Evolutionary conservation across 2,113 vertebrate genomes (phyloP).

Genomic region (Lichenostomus cassidix): DNA sequence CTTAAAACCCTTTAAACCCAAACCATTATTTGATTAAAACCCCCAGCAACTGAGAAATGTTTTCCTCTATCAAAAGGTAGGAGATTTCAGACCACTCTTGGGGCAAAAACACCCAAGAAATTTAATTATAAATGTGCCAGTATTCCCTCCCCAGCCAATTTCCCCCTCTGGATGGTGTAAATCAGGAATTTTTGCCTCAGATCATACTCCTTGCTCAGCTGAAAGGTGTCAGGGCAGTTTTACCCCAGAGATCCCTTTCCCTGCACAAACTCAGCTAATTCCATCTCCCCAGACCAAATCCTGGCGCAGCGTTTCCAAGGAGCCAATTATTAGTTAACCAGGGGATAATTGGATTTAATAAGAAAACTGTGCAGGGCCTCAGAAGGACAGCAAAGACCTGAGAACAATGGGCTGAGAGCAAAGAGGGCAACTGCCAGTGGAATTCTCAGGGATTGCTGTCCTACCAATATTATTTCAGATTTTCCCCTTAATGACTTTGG

Average conservation of each 20-base stretch:
- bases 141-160: rapidly evolving
- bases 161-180: background rate
- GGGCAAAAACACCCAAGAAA: background rate
- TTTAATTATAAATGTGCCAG: rapidly evolving
- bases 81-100: background rate
- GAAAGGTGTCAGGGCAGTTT: background rate
- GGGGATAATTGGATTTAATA: background rate
- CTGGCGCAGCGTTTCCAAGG: background rate
- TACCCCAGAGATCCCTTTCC: background rate
- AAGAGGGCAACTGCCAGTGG: background rate
- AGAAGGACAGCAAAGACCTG: rapidly evolving
- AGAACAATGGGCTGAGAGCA: background rate
- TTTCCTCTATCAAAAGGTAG: background rate
- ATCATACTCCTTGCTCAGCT: rapidly evolving
- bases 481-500: background rate
- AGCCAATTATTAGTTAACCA: background rate
- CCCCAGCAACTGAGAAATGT: background rate
- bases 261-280: background rate
- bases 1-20: background rate
- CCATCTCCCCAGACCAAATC: background rate
- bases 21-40: background rate
- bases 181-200: background rate
- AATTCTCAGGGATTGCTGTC: background rate
- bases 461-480: background rate
- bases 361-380: background rate